Percentiles rank a stretch among this genome's conserved stretches.
phyloP scores from a whole-genome alignment of 2,888 invertebrate species.

The Ashinkailepas kermadecensis region DNA sequence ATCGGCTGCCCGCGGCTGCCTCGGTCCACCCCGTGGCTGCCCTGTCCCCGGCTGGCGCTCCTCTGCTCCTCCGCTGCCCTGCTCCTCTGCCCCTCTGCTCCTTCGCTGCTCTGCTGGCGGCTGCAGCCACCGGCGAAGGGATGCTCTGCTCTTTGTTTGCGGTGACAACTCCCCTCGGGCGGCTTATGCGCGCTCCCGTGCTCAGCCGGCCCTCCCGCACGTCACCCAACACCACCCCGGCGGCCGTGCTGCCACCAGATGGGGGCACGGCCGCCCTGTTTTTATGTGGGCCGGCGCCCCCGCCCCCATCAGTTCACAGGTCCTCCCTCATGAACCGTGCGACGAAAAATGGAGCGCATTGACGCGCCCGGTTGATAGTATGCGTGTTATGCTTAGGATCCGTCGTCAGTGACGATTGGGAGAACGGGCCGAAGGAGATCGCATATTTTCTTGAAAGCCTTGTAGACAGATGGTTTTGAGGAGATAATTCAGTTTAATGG shows the following conservation, averaged over 20 bases:
- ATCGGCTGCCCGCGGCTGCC: no score
- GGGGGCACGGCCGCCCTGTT: background rate
- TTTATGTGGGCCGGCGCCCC: background rate
- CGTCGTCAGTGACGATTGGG: background rate
- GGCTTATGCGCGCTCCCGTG: background rate
- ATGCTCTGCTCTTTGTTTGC: background rate
- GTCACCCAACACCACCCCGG: conserved; percentile 2
- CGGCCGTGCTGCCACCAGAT: background rate
- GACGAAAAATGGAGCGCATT: background rate
- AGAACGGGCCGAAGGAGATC: background rate
- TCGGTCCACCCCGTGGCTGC: no score
- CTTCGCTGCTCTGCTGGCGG: no score
- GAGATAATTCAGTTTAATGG: no score
- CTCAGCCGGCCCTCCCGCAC: background rate
- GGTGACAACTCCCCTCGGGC: background rate
- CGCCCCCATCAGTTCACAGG: background rate
- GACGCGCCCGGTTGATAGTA: background rate
- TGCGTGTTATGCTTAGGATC: background rate
- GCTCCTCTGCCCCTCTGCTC: no score
- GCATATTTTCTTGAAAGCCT: no score
- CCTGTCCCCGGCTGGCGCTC: no score
- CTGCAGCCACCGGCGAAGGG: no score
- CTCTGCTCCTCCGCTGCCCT: no score
- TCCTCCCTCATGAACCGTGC: background rate
- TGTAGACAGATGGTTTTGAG: no score